phyloP scores from a whole-genome alignment of 2,797 vertebrate species.

The Scyliorhinus canicula region DNA sequence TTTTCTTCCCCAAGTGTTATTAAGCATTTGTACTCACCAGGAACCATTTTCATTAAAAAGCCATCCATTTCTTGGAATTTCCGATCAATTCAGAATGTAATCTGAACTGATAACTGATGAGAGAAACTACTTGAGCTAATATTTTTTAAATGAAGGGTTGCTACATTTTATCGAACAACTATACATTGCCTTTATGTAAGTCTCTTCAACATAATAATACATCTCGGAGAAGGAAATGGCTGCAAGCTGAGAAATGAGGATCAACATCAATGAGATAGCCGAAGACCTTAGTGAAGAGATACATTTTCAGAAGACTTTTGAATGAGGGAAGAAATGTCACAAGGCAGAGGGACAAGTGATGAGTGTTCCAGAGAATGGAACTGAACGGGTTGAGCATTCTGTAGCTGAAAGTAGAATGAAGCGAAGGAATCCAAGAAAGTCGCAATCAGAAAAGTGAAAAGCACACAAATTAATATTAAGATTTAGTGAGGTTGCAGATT shows the following conservation, averaged over 20 bases:
- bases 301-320: background rate
- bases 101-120: background rate
- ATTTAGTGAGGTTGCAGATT: background rate
- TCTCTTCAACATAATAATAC: no score
- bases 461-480: background rate
- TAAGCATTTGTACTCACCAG: constrained; percentile 20
- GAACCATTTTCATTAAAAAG: constrained; percentile 28
- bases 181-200: background rate
- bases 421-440: background rate
- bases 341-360: background rate
- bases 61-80: constrained; percentile 9
- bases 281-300: background rate
- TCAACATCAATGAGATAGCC: background rate
- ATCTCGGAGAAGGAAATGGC: background rate
- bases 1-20: constrained; percentile 13
- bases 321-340: background rate
- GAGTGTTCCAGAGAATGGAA: background rate
- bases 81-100: background rate
- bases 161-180: background rate
- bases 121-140: background rate
- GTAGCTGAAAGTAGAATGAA: background rate
- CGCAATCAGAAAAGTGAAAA: background rate
- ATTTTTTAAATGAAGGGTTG: background rate
- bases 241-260: background rate
- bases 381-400: background rate